Percentiles rank a stretch among this genome's conserved stretches.
These are phyloP conservation scores for Euplexia lucipara DNA, from an alignment of 2,888 invertebrate species.

Conservation along the genomic window DNA sequence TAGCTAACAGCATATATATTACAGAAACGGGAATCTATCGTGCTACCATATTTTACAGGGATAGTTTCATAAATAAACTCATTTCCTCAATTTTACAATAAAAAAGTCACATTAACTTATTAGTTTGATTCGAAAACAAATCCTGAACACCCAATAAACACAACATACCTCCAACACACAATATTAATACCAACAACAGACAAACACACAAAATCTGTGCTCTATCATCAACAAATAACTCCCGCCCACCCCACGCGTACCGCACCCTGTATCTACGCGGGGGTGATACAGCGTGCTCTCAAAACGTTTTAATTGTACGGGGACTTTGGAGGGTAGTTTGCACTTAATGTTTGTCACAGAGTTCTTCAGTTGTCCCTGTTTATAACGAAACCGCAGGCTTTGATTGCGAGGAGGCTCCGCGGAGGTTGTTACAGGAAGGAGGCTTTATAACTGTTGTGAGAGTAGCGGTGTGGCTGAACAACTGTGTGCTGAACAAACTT, in stretches of 20 bases:
- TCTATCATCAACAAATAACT: constrained; percentile 78
- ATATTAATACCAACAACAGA: constrained; percentile 54
- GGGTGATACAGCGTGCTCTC: constrained; percentile 52
- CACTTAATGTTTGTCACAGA: constrained; percentile 66
- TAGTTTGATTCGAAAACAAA: not conserved
- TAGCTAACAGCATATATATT: too few relatives aligned
- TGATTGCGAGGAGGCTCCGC: constrained; percentile 51
- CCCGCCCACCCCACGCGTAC: constrained; percentile 51
- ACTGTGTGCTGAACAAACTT: constrained; percentile 38
- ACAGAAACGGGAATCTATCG: too few relatives aligned
- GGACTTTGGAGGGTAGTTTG: constrained; percentile 60
- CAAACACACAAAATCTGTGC: constrained; percentile 77
- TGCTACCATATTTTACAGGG: too few relatives aligned
- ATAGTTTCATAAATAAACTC: too few relatives aligned
- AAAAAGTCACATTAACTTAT: too few relatives aligned
- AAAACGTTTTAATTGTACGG: constrained; percentile 65
- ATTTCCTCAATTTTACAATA: too few relatives aligned
- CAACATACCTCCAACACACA: constrained; percentile 35
- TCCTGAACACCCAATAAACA: constrained; percentile 5
- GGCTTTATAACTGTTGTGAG: constrained; percentile 55
- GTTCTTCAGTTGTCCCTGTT: constrained; percentile 58
- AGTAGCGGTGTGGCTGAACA: constrained; percentile 20
- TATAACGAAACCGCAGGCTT: constrained; percentile 59
- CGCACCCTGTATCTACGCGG: constrained; percentile 36
- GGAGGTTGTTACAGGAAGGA: constrained; percentile 39